These are phyloP conservation scores for Cryptops parisi DNA, from an alignment of 2,888 invertebrate species.

Conservation along the genomic window DNA sequence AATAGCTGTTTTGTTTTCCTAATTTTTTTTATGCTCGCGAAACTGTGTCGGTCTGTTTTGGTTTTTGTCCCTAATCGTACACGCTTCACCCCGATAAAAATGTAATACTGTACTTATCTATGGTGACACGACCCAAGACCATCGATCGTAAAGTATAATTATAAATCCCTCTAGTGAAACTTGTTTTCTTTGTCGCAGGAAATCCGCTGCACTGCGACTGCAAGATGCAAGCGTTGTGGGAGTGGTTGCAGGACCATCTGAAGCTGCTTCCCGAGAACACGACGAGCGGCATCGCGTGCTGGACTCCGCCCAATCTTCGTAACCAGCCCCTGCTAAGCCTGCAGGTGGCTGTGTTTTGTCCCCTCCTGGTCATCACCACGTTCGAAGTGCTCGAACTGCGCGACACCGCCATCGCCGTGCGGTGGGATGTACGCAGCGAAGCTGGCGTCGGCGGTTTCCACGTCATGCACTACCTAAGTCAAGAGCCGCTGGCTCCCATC, in stretches of 20 bases:
- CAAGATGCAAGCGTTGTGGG: slow-evolving; percentile 79
- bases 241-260: slow-evolving; percentile 77
- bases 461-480: slow-evolving; percentile 52
- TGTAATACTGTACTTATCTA: too few species aligned
- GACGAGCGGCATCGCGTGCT: slow-evolving; percentile 39
- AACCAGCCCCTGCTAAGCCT: slow-evolving; percentile 60
- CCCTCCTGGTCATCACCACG: slow-evolving; percentile 64
- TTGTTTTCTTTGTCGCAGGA: slow-evolving; percentile 47
- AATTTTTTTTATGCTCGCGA: too few species aligned
- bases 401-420: slow-evolving; percentile 57
- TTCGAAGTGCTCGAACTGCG: slow-evolving; percentile 77
- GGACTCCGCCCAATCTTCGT: slow-evolving; percentile 64
- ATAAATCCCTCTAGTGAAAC: too few species aligned
- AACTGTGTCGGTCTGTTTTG: too few species aligned
- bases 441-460: slow-evolving; percentile 62
- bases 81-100: too few species aligned
- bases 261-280: slow-evolving; percentile 43
- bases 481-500: slow-evolving; percentile 18
- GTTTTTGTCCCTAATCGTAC: too few species aligned
- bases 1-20: too few species aligned
- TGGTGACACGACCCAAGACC: too few species aligned
- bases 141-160: too few species aligned
- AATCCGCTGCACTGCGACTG: slow-evolving; percentile 82
- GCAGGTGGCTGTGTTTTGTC: slow-evolving; percentile 67
- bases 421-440: slow-evolving; percentile 75